Evolutionary conservation across 1,140 invertebrate genomes (phyloP), one percentile per base, ranked within the genome.

Genomic region (Venturia canescens): DNA sequence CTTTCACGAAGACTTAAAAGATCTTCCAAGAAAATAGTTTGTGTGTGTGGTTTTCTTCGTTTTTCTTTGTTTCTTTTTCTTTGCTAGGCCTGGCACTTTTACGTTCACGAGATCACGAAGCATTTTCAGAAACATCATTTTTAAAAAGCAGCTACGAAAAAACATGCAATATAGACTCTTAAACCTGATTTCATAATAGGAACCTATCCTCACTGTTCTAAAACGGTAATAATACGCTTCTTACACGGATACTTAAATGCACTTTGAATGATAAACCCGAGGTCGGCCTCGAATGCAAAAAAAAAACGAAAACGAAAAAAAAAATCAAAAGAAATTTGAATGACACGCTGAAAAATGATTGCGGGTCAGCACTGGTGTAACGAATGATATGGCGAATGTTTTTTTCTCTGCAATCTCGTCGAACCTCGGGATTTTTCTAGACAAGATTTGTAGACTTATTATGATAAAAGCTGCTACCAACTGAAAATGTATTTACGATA

Each of bases 51-150:
- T 83, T 80, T 82, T 67, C 29, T 29, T 27, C 72, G 71, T 77
- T 82, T 86, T 44, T 44, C 38, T 44, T 44, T 44, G 7, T 3
- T 44, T 3, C 0, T 5, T 44, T 44, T 44, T 86, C 83, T 34
- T 83, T 74, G 34, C 83, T 90, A 90, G 88, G 89, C 90, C 89
- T 87, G 86, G 86, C 84, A 84, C 84, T 84, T 82, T 85, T 84
- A 80, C 78, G 81, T 80, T 82, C 66, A 72, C 77, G 85, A 89
- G 87, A 89, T 89, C 87, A 83, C 86, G 84, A 88, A 89, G 88
- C 89, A 89, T 90, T 89, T 90, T 89, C 88, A 90, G 84, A 89
- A 89, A 89, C 88, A 89, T 63, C 23, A 18, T 63, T 57, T n/a
- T 57, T 57, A 80, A 83, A 78, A 82, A 82, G 78, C 69, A 77